Percentiles rank a stretch among this genome's conserved stretches.
These are phyloP conservation scores for Ranitomeya imitator DNA, from an alignment of 2,113 vertebrate species.

Conservation along the genomic window DNA sequence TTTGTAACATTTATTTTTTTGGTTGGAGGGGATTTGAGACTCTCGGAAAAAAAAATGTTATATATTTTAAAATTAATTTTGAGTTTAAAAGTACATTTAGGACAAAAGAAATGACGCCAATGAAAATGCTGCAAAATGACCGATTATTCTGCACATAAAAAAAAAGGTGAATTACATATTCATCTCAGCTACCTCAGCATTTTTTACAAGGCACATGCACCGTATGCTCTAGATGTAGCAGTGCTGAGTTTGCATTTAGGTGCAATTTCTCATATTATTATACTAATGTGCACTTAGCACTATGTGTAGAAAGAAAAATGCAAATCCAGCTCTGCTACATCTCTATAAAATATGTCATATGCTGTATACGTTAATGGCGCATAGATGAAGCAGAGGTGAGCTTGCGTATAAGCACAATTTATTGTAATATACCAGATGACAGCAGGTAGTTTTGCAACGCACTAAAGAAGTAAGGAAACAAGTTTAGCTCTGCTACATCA, in stretches of 20 bases:
- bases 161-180: background rate
- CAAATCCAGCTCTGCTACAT: background rate
- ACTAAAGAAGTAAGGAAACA: background rate
- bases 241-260: background rate
- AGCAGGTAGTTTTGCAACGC: background rate
- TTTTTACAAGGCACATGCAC: background rate
- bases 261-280: background rate
- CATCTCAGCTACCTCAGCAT: background rate
- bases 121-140: background rate
- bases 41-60: no score
- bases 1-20: no score
- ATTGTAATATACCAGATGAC: background rate
- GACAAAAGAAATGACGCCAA: no score
- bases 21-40: no score
- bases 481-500: background rate
- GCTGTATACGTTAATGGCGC: background rate
- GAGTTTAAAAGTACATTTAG: no score
- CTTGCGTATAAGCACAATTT: background rate
- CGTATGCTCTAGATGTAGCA: background rate
- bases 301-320: background rate
- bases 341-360: background rate
- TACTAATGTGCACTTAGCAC: background rate
- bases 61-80: no score
- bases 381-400: background rate
- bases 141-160: background rate